These are phyloP conservation scores for Dioctria linearis DNA, from an alignment of 2,888 invertebrate genomes.

Conservation along the genomic window DNA sequence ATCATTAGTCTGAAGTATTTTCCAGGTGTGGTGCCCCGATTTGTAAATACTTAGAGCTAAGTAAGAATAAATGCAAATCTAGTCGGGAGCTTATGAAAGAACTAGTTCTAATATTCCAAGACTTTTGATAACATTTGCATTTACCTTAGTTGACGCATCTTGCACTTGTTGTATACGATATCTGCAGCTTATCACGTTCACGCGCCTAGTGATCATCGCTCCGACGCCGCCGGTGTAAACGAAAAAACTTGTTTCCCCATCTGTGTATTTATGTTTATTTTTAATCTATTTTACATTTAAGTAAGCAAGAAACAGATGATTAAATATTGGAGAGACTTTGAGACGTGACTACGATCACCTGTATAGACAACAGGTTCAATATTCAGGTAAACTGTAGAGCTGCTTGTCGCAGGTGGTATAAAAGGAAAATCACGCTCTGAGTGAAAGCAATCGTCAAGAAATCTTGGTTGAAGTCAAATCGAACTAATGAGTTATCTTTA, in stretches of 20 bases:
- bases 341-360: slow-evolving; percentile 31
- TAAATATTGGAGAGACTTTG: no score
- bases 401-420: slow-evolving; percentile 24
- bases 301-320: slow-evolving; percentile 25
- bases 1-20: no score
- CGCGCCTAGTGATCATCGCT: not conserved
- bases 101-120: not conserved
- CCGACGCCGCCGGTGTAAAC: not conserved
- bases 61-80: no score
- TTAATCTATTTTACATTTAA: slow-evolving; percentile 4
- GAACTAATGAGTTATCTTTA: slow-evolving; percentile 3
- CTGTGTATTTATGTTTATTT: slow-evolving; percentile 19
- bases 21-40: no score
- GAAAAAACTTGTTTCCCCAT: slow-evolving; percentile 11
- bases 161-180: not conserved
- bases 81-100: not conserved
- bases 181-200: slow-evolving; percentile 30
- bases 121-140: not conserved
- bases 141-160: not conserved
- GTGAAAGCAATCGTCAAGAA: slow-evolving; percentile 44
- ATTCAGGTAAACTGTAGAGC: not conserved
- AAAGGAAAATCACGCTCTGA: slow-evolving; percentile 2
- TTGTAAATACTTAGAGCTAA: no score
- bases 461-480: slow-evolving; percentile 11
- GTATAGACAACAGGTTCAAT: slow-evolving; percentile 11